phyloP scores from a whole-genome alignment of 2,797 vertebrate genomes.

The Carapus acus region DNA sequence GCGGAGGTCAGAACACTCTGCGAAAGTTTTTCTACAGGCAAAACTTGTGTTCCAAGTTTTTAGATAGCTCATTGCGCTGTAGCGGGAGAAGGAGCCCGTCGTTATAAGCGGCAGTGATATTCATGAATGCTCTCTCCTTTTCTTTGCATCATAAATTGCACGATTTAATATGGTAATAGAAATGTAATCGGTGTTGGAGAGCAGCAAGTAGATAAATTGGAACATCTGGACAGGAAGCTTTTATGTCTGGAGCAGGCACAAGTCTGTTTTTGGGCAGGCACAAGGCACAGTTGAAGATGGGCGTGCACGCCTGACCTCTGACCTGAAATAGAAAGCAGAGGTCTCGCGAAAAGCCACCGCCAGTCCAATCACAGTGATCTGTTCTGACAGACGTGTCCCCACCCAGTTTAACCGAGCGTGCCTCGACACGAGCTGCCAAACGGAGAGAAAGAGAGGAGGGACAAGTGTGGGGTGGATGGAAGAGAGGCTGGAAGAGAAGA shows the following conservation, averaged over 20 bases:
- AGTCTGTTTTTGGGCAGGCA: too few relatives aligned
- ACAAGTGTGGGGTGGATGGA: not conserved
- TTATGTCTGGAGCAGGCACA: slow-evolving; percentile 47
- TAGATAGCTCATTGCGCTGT: not conserved
- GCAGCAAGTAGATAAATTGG: slow-evolving; percentile 28
- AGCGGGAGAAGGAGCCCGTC: not conserved
- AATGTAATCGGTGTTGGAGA: slow-evolving; percentile 3
- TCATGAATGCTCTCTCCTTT: not conserved
- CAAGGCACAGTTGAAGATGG: slow-evolving; percentile 33
- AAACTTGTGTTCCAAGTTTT: not conserved
- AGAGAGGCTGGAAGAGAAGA: slow-evolving; percentile 3
- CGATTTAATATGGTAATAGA: not conserved
- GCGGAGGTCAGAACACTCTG: slow-evolving; percentile 22
- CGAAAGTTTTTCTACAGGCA: slow-evolving; percentile 8
- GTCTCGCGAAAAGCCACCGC: slow-evolving; percentile 41
- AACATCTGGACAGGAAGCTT: slow-evolving; percentile 63
- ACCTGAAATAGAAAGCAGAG: slow-evolving; percentile 43
- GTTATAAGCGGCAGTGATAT: not conserved
- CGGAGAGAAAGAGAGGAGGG: not conserved
- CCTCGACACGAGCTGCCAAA: slow-evolving; percentile 40
- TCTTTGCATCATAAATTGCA: not conserved
- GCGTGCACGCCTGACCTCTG: slow-evolving; percentile 51
- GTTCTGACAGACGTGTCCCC: slow-evolving; percentile 45
- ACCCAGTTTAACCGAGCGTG: slow-evolving; percentile 42
- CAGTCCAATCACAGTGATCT: slow-evolving; percentile 53